Conservation (phyloP, 2,888 invertebrate genomes). For the Anoplius nigerrimus region DNA sequence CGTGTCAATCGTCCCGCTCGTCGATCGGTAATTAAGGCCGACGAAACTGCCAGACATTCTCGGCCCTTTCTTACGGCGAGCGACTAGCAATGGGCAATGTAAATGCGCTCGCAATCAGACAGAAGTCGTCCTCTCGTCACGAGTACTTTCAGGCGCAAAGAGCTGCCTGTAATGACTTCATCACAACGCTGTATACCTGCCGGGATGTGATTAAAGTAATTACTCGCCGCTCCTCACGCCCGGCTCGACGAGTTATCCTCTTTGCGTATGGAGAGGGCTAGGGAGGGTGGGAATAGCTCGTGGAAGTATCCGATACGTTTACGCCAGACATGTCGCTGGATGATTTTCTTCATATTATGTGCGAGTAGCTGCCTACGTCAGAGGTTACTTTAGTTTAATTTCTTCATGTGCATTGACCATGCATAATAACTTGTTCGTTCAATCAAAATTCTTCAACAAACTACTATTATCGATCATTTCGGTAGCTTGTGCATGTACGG, state of each 20-base stretch:
- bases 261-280: constrained; percentile 9
- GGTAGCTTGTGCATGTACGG: too few relatives aligned
- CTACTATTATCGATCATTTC: too few relatives aligned
- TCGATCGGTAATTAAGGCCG: too few relatives aligned
- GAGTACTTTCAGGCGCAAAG: constrained; percentile 11
- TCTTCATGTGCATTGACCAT: too few relatives aligned
- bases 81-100: not conserved
- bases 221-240: constrained; percentile 48
- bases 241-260: constrained; percentile 46
- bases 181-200: constrained; percentile 48
- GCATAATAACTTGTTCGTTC: too few relatives aligned
- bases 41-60: not conserved
- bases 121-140: constrained; percentile 10
- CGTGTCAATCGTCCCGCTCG: too few relatives aligned
- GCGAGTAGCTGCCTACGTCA: too few relatives aligned
- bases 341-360: too few relatives aligned
- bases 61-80: not conserved
- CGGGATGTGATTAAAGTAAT: constrained; percentile 64
- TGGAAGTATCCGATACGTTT: too few relatives aligned
- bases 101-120: not conserved
- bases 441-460: too few relatives aligned
- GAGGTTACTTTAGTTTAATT: too few relatives aligned
- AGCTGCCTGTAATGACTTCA: constrained; percentile 56
- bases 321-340: too few relatives aligned
- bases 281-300: not conserved